phyloP scores from a whole-genome alignment of 2,113 vertebrate species.

The Gnathonemus longibarbis region DNA sequence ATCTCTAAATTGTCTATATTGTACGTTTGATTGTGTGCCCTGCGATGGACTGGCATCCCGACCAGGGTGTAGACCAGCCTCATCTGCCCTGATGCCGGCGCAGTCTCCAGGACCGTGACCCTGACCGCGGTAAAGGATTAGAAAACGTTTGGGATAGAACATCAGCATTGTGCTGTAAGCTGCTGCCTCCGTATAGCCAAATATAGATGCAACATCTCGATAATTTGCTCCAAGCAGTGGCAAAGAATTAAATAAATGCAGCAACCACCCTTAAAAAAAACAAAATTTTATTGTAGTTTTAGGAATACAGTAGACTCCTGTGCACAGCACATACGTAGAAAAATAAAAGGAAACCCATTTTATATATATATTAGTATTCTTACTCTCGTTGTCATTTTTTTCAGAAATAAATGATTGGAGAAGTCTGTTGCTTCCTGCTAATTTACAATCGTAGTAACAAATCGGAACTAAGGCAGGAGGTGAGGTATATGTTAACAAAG shows the following conservation, averaged over 20 bases:
- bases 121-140: neutral
- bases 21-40: neutral
- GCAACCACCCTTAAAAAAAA: slow-evolving; percentile 63
- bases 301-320: slow-evolving; percentile 79
- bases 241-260: slow-evolving; percentile 38
- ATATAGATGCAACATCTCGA: neutral
- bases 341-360: slow-evolving; percentile 84
- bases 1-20: neutral
- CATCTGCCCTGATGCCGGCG: neutral
- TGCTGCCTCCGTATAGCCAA: neutral
- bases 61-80: neutral
- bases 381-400: slow-evolving; percentile 52
- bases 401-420: slow-evolving; percentile 72
- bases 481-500: slow-evolving; percentile 75
- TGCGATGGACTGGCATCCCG: neutral
- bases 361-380: slow-evolving; percentile 67
- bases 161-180: neutral
- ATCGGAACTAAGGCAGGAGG: slow-evolving; percentile 73
- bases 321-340: slow-evolving; percentile 96
- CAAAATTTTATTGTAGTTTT: slow-evolving; percentile 69
- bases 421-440: slow-evolving; percentile 69
- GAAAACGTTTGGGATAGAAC: neutral
- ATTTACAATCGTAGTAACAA: slow-evolving; percentile 73
- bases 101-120: neutral
- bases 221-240: neutral